Evolutionary conservation across 2,113 vertebrate species (phyloP).

Genomic region (Hippocampus zosterae): DNA sequence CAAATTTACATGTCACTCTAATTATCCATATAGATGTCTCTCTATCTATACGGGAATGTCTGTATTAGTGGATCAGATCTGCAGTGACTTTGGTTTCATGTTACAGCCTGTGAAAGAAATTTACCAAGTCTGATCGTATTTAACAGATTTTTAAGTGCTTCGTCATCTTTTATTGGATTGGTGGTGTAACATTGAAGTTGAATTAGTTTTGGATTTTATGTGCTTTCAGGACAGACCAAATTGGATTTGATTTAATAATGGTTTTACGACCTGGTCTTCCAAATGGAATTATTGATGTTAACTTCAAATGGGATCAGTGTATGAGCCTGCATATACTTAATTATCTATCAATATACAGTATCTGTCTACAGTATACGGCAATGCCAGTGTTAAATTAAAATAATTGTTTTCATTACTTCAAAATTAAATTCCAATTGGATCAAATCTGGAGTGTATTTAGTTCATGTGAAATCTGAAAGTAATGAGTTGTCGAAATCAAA

Average conservation of each 20-base stretch:
- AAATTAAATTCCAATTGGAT: neutral
- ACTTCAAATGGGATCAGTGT: no score
- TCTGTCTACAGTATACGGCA: no score
- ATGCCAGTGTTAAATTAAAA: no score
- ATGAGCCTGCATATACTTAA: no score
- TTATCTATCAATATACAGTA: neutral
- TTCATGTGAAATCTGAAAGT: neutral
- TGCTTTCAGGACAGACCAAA: neutral
- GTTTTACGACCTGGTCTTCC: neutral
- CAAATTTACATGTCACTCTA: no score
- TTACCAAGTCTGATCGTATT: neutral
- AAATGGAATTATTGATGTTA: no score
- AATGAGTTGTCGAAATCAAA: neutral
- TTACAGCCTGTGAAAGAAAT: no score
- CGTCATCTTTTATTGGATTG: neutral
- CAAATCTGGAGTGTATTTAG: neutral
- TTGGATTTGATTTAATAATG: neutral
- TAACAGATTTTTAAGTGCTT: neutral
- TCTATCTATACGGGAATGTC: no score
- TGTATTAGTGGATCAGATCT: no score
- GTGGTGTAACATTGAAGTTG: neutral
- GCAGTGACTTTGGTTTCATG: no score
- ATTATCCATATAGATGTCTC: no score
- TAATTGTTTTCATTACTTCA: no score
- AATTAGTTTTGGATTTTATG: neutral